Evolutionary conservation across 2,113 vertebrate genomes (phyloP), one percentile per base, ranked within the genome.

Genomic region (Plectropomus leopardus): DNA sequence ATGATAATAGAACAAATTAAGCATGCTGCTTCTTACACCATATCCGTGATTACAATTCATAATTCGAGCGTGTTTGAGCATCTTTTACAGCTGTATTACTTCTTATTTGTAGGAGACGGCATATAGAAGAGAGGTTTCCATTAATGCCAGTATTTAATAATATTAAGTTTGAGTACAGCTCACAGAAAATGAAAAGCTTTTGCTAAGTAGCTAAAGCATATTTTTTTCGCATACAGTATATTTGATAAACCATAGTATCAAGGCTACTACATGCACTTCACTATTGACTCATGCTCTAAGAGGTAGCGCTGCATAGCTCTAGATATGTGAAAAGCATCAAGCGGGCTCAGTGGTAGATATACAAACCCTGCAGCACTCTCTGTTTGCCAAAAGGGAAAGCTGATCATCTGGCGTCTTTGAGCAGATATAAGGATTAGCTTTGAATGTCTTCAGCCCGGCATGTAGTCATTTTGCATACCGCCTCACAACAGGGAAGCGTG

Each of bases 371-470:
- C 74, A 50, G 82, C 81, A 40, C 70, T 73, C 40, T n/a, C 50
- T 74, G 70, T 81, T 85, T 87, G 76, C 82, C 82, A 72, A 73
- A 79, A 84, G 76, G 84, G 78, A 83, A 78, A 75, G 80, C 76
- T 85, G 84, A 86, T 91, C 87, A 87, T 80, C 88, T 72, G 76
- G 73, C 28, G 63, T 87, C 91, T 92, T 67, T 86, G 70, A 92
- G 65, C 64, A 83, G 71, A 92, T 88, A 86, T 84, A 64, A 82
- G 86, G 91, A 91, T 94, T 88, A 85, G 72, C 54, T 80, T 85
- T 79, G 77, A 77, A 85, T 87, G 90, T 91, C 88, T 80, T 61
- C 71, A 66, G 63, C 79, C 61, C 77, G 45, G 75, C 74, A 10
- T 91, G 84, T 85, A 73, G 68, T 83, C 68, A 61, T 87, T 86